Conservation (phyloP, 2,797 vertebrate species). For the Gymnoscopelus microlampas region DNA sequence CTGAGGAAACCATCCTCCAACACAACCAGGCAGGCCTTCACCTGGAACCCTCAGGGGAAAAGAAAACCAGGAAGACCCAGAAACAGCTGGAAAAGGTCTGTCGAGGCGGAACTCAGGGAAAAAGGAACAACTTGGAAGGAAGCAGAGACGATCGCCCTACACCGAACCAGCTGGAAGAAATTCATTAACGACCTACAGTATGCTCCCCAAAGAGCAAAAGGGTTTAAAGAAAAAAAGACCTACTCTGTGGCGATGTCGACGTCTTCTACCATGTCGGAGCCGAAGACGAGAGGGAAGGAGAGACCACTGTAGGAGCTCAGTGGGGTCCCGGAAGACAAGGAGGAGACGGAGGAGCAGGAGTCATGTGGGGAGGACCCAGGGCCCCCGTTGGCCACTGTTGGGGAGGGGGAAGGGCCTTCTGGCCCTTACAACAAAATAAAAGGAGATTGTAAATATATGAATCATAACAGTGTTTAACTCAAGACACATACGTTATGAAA, state of each 20-base stretch:
- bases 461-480: not conserved
- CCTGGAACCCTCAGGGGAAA: no score
- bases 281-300: constrained; percentile 77
- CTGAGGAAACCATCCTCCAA: no score
- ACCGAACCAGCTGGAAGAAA: no score
- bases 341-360: constrained; percentile 93
- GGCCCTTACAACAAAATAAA: constrained; percentile 13
- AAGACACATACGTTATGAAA: not conserved
- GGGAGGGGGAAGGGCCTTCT: constrained; percentile 27
- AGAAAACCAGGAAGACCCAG: no score
- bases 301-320: constrained; percentile 87
- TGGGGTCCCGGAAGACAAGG: constrained; percentile 88
- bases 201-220: no score
- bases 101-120: no score
- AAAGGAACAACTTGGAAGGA: no score
- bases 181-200: no score
- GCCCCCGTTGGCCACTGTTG: constrained; percentile 86
- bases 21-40: no score
- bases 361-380: constrained; percentile 86
- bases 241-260: constrained; percentile 87
- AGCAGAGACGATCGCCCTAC: no score
- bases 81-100: no score
- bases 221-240: no score
- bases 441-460: constrained; percentile 18
- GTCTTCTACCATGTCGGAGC: constrained; percentile 85